Conservation (phyloP, 1,140 invertebrate genomes). For the Atopsyche davidsoni region DNA sequence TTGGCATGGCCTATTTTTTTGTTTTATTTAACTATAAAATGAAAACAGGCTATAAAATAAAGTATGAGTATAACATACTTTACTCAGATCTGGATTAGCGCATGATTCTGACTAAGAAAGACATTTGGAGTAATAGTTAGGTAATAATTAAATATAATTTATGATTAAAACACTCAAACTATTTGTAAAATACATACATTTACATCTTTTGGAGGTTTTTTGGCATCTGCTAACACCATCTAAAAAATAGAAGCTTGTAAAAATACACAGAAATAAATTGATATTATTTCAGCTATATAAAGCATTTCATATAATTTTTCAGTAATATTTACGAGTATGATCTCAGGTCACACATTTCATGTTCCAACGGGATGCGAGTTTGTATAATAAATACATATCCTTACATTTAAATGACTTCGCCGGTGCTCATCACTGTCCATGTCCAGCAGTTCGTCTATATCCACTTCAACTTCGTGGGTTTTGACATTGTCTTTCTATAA, state of each 20-base stretch:
- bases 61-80: too few relatives aligned
- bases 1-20: too few relatives aligned
- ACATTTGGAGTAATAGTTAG: too few relatives aligned
- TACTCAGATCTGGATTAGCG: too few relatives aligned
- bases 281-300: conserved; percentile 7
- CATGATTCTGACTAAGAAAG: too few relatives aligned
- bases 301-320: conserved; percentile 15
- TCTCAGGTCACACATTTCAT: conserved; percentile 3
- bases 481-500: conserved; percentile 51
- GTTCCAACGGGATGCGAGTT: neutral
- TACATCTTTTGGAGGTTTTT: conserved; percentile 77
- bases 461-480: conserved; percentile 79
- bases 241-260: conserved; percentile 42
- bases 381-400: conserved; percentile 29
- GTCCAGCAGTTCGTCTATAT: conserved; percentile 88
- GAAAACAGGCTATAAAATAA: too few relatives aligned
- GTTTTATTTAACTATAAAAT: too few relatives aligned
- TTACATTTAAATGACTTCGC: conserved; percentile 75
- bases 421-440: conserved; percentile 83
- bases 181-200: conserved; percentile 65
- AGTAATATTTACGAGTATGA: conserved; percentile 14
- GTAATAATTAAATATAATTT: too few relatives aligned
- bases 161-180: too few relatives aligned
- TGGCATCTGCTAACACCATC: conserved; percentile 71
- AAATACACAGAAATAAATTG: conserved; percentile 2